Base-by-base conservation (phyloP, 1,140 invertebrate genomes). In the Maconellicoccus hirsutus region DNA sequence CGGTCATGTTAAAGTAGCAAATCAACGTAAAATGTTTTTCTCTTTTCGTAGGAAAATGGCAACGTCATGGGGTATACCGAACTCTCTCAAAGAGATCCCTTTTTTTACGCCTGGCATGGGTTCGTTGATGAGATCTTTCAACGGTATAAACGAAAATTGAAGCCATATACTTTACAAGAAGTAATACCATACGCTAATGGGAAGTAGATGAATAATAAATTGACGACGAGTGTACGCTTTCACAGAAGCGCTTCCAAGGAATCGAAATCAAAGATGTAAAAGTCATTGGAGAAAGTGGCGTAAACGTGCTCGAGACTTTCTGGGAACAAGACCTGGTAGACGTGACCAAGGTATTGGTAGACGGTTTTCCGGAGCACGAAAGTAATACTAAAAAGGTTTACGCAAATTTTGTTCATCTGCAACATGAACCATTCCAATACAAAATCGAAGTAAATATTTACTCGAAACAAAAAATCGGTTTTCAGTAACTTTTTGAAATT, bases 261-360 rank as follows among this genome's bases (percentile, higher is more conserved):
- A 12, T 33, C 29, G 29, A 3, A 6, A 33, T 33, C 29, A 12
- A 33, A 33, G 4, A 33, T 6, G 12, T 12, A 3, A 33, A 33
- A 33, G 12, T 33, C 29, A 33, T 6, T 33, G 29, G 12, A 12
- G 12, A 33, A 3, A 33, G 12, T 33, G 12, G 12, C 12, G 29
- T 33, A 33, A 52, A 52, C 12, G n/a, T 52, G 2, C n/a, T 84
- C 16, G 59, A 74, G 4, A 83, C 82, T 0, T 81, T 80, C 74
- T 84, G 82, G 82, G 79, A 83, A 76, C 76, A 82, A 73, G 81
- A 78, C 26, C 79, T 82, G 42, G 75, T 84, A 0, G 79, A 83
- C 73, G 71, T 84, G 70, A 78, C 80, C 0, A 76, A 81, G 27
- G 83, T 83, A 7, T 70, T 84, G 6, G 14, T 66, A 12, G 25